These are phyloP conservation scores for Numida meleagris DNA, from an alignment of 2,113 vertebrate species.

Conservation along the genomic window DNA sequence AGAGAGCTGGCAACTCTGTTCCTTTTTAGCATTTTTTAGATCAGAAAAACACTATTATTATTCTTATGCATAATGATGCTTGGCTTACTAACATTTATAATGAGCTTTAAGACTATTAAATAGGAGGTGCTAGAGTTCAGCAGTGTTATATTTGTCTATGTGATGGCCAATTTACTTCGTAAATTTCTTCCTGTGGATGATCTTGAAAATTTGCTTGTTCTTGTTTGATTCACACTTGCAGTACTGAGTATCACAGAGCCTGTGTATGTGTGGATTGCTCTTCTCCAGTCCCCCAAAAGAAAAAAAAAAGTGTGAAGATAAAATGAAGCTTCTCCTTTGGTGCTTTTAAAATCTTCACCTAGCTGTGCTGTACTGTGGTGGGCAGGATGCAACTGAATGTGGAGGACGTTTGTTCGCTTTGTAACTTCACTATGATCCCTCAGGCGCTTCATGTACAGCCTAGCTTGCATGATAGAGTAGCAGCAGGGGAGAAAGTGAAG, in stretches of 20 bases:
- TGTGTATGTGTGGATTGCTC: rapidly evolving
- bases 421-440: background rate
- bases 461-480: background rate
- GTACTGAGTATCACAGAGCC: background rate
- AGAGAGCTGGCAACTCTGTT: background rate
- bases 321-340: background rate
- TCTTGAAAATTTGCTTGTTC: background rate
- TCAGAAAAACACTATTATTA: background rate
- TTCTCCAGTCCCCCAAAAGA: background rate
- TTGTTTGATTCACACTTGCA: background rate
- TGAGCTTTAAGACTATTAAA: slow-evolving; percentile 20
- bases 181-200: background rate
- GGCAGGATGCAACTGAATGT: background rate
- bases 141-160: background rate
- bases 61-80: background rate
- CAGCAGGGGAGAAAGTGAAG: background rate
- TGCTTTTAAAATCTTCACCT: background rate
- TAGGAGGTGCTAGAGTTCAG: background rate
- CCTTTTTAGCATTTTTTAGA: background rate
- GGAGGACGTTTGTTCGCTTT: background rate
- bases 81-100: slow-evolving; percentile 12
- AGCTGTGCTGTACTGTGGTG: rapidly evolving
- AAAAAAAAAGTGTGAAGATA: background rate
- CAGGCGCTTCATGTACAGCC: background rate
- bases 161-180: background rate